Conservation (phyloP, 2,888 invertebrate genomes). For the Volucella inflata region DNA sequence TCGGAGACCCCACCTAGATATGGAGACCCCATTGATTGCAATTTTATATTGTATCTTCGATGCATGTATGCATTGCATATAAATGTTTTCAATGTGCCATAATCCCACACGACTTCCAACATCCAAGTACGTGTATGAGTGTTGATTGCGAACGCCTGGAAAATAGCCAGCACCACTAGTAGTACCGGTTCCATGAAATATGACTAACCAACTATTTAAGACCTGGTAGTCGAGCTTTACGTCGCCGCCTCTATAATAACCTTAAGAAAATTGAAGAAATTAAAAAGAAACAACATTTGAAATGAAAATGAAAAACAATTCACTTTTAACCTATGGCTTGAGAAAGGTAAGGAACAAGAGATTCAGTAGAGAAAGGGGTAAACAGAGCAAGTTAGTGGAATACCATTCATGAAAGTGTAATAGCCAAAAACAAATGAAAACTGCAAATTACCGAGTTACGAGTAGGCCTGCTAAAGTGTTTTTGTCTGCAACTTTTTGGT, state of each 20-base stretch:
- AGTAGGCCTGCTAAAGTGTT: not conserved
- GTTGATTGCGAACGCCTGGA: slow-evolving; percentile 27
- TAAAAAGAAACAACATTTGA: not conserved
- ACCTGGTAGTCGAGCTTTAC: slow-evolving; percentile 4
- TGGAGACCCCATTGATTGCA: slow-evolving; percentile 13
- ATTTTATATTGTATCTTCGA: slow-evolving; percentile 10
- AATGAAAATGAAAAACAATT: slow-evolving; percentile 59
- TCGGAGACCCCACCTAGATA: slow-evolving; percentile 38
- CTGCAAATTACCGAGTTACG: slow-evolving; percentile 17
- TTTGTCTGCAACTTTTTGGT: not conserved
- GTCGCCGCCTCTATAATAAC: slow-evolving; percentile 21
- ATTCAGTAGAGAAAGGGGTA: not conserved
- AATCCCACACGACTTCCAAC: slow-evolving; percentile 45
- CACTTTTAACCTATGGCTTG: slow-evolving; percentile 65
- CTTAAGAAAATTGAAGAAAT: slow-evolving; percentile 16
- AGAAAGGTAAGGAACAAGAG: not conserved
- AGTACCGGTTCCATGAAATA: slow-evolving; percentile 57
- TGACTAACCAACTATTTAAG: slow-evolving; percentile 54
- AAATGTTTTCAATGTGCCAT: slow-evolving; percentile 26
- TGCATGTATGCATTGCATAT: slow-evolving; percentile 23
- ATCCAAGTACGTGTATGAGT: slow-evolving; percentile 1
- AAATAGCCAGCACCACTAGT: slow-evolving; percentile 45
- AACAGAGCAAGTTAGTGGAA: slow-evolving; percentile 25
- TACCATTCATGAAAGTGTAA: slow-evolving; percentile 1
- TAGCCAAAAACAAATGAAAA: not conserved